Evolutionary conservation across 2,797 vertebrate genomes (phyloP).

Genomic region (Coilia nasus): DNA sequence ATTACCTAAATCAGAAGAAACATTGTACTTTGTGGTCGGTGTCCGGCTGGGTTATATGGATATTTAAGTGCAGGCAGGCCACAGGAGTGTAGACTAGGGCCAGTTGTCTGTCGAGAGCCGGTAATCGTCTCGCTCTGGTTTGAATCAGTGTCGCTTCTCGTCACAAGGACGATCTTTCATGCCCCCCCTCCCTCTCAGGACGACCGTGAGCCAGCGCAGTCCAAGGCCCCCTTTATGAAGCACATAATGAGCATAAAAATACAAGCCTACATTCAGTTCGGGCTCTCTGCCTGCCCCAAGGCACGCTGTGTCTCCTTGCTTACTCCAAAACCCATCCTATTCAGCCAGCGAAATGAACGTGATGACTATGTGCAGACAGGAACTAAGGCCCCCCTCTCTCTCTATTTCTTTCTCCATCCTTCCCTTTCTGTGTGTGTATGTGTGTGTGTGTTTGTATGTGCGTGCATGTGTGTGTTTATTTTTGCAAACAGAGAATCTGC

Average conservation of each 20-base stretch:
- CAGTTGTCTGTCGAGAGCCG: conserved; percentile 44
- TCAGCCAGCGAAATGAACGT: conserved; percentile 44
- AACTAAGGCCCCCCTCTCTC: not conserved
- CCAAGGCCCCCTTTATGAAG: conserved; percentile 62
- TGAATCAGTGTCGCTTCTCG: conserved; percentile 51
- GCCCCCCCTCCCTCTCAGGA: conserved; percentile 34
- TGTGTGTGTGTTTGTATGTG: no score
- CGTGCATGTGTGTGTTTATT: no score
- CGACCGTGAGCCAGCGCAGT: conserved; percentile 49
- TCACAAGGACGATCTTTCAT: conserved; percentile 50
- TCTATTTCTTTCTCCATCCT: not conserved
- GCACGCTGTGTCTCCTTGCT: conserved; percentile 59
- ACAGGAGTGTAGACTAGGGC: not conserved
- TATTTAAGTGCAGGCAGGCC: not conserved
- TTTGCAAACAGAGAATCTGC: not conserved
- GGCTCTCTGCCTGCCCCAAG: conserved; percentile 46
- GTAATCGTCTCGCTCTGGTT: conserved; percentile 48
- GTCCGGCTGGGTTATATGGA: conserved; percentile 26
- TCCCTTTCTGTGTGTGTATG: not conserved
- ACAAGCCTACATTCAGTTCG: conserved; percentile 61
- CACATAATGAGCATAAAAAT: conserved; percentile 62
- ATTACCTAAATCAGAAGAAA: not conserved
- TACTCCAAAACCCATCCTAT: conserved; percentile 55
- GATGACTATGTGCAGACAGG: not conserved
- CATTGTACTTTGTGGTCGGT: conserved; percentile 23